A percentile compares a stretch with the other conserved stretches of the same genome.
Conservation (phyloP, 1,140 invertebrate species). For the Matsumurasca onukii region DNA sequence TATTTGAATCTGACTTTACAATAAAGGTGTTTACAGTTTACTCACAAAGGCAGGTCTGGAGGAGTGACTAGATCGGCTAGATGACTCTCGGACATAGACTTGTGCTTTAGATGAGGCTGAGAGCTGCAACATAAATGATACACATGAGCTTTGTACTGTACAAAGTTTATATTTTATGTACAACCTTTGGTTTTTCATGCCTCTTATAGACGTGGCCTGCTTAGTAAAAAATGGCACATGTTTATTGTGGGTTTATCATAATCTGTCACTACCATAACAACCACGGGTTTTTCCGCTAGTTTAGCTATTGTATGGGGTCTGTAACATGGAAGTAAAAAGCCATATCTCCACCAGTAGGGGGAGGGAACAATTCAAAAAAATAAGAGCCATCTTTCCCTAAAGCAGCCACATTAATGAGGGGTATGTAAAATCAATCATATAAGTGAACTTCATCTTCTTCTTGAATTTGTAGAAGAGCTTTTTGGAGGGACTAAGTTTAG, state of each 20-base stretch:
- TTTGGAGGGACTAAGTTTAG: too few relatives aligned
- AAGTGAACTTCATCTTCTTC: too few relatives aligned
- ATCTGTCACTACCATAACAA: background rate
- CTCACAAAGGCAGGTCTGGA: background rate
- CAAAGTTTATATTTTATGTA: background rate
- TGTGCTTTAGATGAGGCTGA: background rate
- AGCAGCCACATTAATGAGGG: too few relatives aligned
- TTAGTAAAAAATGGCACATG: background rate
- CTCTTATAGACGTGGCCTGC: too few relatives aligned
- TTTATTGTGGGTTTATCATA: background rate
- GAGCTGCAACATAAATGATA: background rate
- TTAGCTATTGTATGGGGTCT: too few relatives aligned
- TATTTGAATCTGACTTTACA: background rate
- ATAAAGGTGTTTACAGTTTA: background rate
- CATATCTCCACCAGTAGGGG: too few relatives aligned
- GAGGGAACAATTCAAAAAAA: too few relatives aligned
- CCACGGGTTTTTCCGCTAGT: background rate
- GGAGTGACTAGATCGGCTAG: background rate
- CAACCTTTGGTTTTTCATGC: too few relatives aligned
- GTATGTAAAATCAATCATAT: too few relatives aligned
- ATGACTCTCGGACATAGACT: slow-evolving; percentile 6
- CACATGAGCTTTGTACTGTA: background rate
- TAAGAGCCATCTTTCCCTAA: too few relatives aligned
- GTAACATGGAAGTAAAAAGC: too few relatives aligned
- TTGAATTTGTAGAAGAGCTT: too few relatives aligned